Percentiles rank a stretch among this genome's conserved stretches.
phyloP scores from a whole-genome alignment of 2,888 invertebrate species.

The Actias luna region DNA sequence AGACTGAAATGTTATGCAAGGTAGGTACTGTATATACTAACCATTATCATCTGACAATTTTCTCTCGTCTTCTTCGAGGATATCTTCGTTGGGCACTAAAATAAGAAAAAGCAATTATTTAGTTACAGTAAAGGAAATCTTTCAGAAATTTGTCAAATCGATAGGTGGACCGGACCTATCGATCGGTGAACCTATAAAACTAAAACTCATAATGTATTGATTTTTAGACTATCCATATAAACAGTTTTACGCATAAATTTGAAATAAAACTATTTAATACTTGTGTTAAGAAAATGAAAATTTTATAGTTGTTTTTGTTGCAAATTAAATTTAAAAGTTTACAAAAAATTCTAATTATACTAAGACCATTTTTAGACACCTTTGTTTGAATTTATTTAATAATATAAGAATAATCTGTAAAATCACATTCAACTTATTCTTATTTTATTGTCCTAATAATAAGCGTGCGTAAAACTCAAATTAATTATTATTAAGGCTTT shows the following conservation, averaged over 20 bases:
- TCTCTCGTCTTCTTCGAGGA: constrained; percentile 76
- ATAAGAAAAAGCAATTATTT: constrained; percentile 25
- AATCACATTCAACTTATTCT: background rate
- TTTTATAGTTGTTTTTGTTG: background rate
- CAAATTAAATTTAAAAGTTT: background rate
- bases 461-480: too few relatives aligned
- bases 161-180: background rate
- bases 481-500: too few relatives aligned
- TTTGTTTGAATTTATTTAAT: background rate
- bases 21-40: constrained; percentile 31
- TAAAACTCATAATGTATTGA: background rate
- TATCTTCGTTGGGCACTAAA: constrained; percentile 79
- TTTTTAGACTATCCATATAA: background rate
- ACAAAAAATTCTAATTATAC: too few relatives aligned
- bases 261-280: too few relatives aligned
- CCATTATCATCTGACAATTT: constrained; percentile 74
- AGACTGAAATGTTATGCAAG: background rate
- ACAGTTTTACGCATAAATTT: background rate
- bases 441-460: too few relatives aligned
- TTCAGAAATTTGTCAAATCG: background rate
- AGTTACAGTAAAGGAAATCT: background rate
- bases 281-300: background rate
- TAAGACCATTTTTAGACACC: background rate
- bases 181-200: background rate
- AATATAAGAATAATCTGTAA: background rate